Base-by-base conservation (phyloP, 2,797 vertebrate species). In the Morus bassanus region DNA sequence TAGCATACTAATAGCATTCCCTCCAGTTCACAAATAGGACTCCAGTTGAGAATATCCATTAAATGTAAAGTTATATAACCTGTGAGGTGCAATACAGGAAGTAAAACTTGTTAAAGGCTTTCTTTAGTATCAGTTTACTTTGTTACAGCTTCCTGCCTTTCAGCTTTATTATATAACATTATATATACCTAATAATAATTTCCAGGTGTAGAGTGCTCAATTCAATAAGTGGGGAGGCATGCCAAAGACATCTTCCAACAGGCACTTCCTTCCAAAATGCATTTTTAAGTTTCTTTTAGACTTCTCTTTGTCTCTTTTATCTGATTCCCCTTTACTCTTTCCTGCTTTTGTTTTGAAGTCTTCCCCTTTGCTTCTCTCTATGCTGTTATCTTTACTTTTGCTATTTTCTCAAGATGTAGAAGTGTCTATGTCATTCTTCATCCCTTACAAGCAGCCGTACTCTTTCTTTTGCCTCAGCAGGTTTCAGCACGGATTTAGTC, bases 21-120 rank as follows among this genome's bases (percentile, higher is more conserved):
- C 87, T 91, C 91, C 88, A 85, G 90, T 87, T 95, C 96, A 33
- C 83, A 90, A 75, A 95, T 17, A 94, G 94, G 93, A 18, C 93
- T 97, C 96, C 95, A 97, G 96, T 96, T 69, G 92, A 95, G 96
- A 97, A 95, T 93, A 95, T 89, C 94, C 95, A 95, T 97, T 97
- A 97, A 95, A 95, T 86, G 85, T 67, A 67, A 92, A 94, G 86
- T 91, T 92, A 82, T 33, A 77, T 45, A 93, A 88, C 88, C 91
- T 95, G 88, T 2, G 69, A 95, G 89, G 85, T 85, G 73, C 89
- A 96, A n/a, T 15, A 84, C 14, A 10, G 86, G 86, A 92, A 95
- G 70, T 28, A 84, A 82, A 96, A 88, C 63, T 84, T 88, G 83
- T 89, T 91, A 94, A 96, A 91, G 31, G 19, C 21, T 84, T 89